Evolutionary conservation across 2,888 invertebrate species (phyloP).

Genomic region (Dryobota labecula): DNA sequence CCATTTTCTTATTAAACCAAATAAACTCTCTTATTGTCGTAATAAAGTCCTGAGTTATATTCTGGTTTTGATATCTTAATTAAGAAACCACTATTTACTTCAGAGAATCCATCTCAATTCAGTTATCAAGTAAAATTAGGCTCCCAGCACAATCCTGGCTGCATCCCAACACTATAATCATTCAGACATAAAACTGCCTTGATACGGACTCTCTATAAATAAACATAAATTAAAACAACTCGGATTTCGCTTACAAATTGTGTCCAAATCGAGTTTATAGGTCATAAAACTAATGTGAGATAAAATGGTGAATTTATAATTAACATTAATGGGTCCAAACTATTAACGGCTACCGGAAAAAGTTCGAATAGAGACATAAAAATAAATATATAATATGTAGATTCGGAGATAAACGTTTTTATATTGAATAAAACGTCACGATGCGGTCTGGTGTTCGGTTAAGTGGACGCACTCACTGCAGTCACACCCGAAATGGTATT

Average conservation of each 20-base stretch:
- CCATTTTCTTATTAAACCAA: slow-evolving; percentile 6
- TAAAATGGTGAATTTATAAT: slow-evolving; percentile 87
- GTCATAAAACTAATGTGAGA: slow-evolving; percentile 88
- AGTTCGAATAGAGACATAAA: slow-evolving; percentile 89
- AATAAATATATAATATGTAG: slow-evolving; percentile 87
- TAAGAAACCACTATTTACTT: slow-evolving; percentile 22
- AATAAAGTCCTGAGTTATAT: slow-evolving; percentile 9
- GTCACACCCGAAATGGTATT: not conserved
- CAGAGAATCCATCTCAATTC: slow-evolving; percentile 35
- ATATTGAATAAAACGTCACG: slow-evolving; percentile 82
- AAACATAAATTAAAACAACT: slow-evolving; percentile 79
- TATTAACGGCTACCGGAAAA: slow-evolving; percentile 90
- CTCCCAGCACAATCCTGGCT: slow-evolving; percentile 20
- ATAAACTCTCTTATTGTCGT: not conserved
- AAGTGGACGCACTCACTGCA: slow-evolving; percentile 71
- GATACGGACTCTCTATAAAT: slow-evolving; percentile 58
- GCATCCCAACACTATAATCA: slow-evolving; percentile 52
- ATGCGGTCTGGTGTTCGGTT: slow-evolving; percentile 73
- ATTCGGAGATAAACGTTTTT: slow-evolving; percentile 85
- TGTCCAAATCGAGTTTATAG: slow-evolving; percentile 80
- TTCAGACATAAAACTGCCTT: slow-evolving; percentile 43
- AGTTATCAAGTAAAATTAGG: slow-evolving; percentile 52
- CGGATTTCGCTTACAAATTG: slow-evolving; percentile 88
- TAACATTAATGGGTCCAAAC: slow-evolving; percentile 88
- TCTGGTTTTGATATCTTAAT: slow-evolving; percentile 30